Evolutionary conservation across 2,888 invertebrate genomes (phyloP).

Genomic region (Lasioglossum morio): DNA sequence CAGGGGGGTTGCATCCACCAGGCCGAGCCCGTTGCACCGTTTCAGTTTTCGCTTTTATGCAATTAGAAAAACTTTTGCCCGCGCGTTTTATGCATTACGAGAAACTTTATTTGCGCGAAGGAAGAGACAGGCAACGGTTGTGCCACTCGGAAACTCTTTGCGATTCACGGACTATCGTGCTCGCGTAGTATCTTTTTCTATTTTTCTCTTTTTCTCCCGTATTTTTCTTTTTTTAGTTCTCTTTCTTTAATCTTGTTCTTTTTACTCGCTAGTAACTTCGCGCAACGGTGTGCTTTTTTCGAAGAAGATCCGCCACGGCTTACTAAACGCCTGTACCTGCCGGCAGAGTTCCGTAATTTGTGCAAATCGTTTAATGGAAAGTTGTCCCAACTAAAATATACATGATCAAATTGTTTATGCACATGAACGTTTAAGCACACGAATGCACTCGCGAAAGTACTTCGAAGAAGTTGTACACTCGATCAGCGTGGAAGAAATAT

Average conservation of each 20-base stretch:
- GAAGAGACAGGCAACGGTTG: conserved; percentile 7
- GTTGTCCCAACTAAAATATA: not conserved
- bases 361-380: conserved; percentile 3
- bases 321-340: not conserved
- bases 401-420: not conserved
- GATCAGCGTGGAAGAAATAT: not conserved
- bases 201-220: not conserved
- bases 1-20: not conserved
- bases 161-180: conserved; percentile 5
- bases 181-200: not conserved
- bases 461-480: not conserved
- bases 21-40: not conserved
- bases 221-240: not conserved
- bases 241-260: not conserved
- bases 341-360: not conserved
- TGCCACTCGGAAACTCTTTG: conserved; percentile 10
- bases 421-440: not conserved
- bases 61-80: not conserved
- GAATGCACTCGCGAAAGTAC: not conserved
- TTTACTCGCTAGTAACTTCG: conserved; percentile 2
- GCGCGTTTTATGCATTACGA: conserved; percentile 14
- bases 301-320: conserved; percentile 7
- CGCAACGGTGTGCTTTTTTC: conserved; percentile 3
- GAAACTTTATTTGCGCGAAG: conserved; percentile 7
- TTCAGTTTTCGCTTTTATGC: conserved; percentile 17